phyloP scores from a whole-genome alignment of 2,113 vertebrate genomes.

The Pogonocichla stellata region DNA sequence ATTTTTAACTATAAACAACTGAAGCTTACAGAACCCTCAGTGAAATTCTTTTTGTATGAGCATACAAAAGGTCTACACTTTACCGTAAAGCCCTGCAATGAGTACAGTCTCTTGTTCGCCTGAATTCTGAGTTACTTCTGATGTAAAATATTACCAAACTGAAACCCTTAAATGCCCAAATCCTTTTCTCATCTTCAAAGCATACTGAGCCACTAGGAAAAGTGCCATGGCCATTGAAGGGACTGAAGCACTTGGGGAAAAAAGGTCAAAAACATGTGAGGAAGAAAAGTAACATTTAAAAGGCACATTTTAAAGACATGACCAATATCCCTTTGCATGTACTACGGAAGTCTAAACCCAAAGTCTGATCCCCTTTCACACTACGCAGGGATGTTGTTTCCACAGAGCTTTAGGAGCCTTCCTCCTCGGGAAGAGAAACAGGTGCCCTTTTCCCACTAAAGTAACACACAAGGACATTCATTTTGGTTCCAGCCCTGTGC shows the following conservation, averaged over 20 bases:
- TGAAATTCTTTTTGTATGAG: neutral
- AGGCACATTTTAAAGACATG: neutral
- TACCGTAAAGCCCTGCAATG: neutral
- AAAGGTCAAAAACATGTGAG: neutral
- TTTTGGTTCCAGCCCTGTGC: neutral
- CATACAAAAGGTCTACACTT: neutral
- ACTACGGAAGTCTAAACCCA: neutral
- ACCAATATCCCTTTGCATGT: neutral
- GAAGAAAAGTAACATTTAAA: neutral
- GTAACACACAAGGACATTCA: neutral
- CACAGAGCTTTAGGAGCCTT: neutral
- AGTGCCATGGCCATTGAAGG: neutral
- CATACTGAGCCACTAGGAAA: neutral
- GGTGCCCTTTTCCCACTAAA: neutral
- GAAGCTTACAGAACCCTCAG: neutral
- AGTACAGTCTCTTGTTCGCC: neutral
- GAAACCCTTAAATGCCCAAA: neutral
- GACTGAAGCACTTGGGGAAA: neutral
- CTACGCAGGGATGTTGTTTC: neutral
- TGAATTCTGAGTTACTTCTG: neutral
- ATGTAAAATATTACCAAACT: neutral
- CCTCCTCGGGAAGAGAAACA: neutral
- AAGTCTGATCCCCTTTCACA: neutral
- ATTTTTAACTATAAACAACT: neutral
- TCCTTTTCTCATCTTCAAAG: neutral